These are phyloP conservation scores for Plebejus melissa DNA, from an alignment of 2,888 invertebrate genomes.

Conservation along the genomic window DNA sequence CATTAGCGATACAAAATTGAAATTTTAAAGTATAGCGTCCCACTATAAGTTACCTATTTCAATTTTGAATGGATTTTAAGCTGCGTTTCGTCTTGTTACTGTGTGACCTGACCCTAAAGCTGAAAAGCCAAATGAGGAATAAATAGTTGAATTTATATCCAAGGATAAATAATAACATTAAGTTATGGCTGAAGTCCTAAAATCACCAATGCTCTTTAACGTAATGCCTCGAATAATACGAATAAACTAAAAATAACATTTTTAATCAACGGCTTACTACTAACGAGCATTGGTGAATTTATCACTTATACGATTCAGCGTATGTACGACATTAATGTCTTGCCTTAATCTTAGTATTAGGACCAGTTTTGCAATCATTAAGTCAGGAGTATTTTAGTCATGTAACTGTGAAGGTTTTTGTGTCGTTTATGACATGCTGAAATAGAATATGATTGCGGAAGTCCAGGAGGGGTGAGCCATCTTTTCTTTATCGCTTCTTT, in stretches of 20 bases:
- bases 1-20: background rate
- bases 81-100: background rate
- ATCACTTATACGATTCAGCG: background rate
- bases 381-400: background rate
- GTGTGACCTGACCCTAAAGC: background rate
- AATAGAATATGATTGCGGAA: background rate
- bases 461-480: background rate
- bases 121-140: conserved; percentile 1
- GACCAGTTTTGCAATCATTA: conserved; percentile 6
- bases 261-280: background rate
- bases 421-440: background rate
- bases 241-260: too few species aligned
- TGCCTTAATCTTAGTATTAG: conserved; percentile 13
- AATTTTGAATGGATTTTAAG: background rate
- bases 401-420: conserved; percentile 27
- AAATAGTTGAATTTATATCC: background rate
- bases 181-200: background rate
- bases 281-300: background rate
- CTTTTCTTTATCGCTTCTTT: too few species aligned
- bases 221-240: background rate
- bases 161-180: background rate
- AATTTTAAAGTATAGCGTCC: background rate
- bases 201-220: background rate
- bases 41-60: background rate
- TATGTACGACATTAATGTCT: conserved; percentile 19